Base-by-base conservation (phyloP, 2,113 vertebrate species). In the Rhynchomys soricoides region DNA sequence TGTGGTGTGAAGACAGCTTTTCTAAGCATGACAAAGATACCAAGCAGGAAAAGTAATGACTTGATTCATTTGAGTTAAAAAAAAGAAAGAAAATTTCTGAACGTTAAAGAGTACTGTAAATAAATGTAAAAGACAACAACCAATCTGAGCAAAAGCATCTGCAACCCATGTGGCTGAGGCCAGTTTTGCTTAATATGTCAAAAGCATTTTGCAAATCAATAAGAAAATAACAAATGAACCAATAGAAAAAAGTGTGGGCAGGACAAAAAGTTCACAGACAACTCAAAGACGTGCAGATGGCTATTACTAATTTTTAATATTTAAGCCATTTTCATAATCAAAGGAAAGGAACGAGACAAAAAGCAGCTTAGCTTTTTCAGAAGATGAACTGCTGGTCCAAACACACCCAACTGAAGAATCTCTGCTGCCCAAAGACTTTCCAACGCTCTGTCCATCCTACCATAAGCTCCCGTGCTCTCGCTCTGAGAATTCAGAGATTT, bases 21-120 rank as follows among this genome's bases (percentile, higher is more conserved):
- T 85, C 93, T 93, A 96, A 97, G 79, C 74, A 96, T 93, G 96
- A 92, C 22, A 75, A 40, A 94, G 74, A 66, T 34, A 93, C 78
- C 75, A 48, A 88, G 88, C 48, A 86, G 77, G 68, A 94, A 89
- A 93, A 91, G n/a, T 43, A 92, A 94, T 89, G 81, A 95, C 88
- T 31, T 83, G 50, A 77, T 40, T 97, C 52, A 40, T 86, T 86
- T 88, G 90, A 95, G 86, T 50, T 52, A 75, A 95, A 95, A 74
- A 94, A 94, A 95, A 96, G 71, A 93, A 92, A 62, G 74, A 91
- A 92, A 92, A 71, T 89, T 95, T 83, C 59, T 86, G 37, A 93
- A 95, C 48, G 78, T 97, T 17, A 57, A 91, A 92, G 71, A 82
- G 1, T 64, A 74, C 34, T 45, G 11, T 90, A 96, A 88, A 90